Base-by-base conservation (phyloP, 2,888 invertebrate genomes). In the Ctena decussata region DNA sequence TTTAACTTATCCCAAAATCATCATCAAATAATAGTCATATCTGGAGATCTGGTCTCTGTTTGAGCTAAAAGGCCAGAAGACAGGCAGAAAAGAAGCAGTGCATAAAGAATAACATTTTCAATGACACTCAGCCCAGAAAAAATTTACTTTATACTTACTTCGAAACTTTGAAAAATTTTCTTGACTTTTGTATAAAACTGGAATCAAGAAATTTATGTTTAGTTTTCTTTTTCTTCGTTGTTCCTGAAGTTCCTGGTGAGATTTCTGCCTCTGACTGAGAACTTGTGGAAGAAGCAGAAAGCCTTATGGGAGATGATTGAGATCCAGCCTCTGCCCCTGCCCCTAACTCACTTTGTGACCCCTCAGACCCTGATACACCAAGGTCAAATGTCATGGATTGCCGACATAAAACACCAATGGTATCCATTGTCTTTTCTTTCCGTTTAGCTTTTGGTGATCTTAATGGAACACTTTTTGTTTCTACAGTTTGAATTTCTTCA, bases 91-190 rank as follows among this genome's bases (percentile, higher is more conserved):
- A n/a, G n/a, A n/a, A n/a, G n/a, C n/a, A n/a, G n/a, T n/a, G n/a
- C n/a, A n/a, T n/a, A n/a, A n/a, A n/a, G n/a, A n/a, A n/a, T n/a
- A n/a, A n/a, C n/a, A n/a, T n/a, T n/a, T n/a, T n/a, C n/a, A n/a
- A 53, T 18, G 8, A 53, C 21, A 53, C n/a, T 15, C 21, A 53
- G 8, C 15, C 21, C 21, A 53, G 53, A 15, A 53, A 53, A 11
- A 53, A 53, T n/a, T 5, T 15, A 53, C 8, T n/a, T 46, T 30
- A 82, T 80, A 94, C 95, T 94, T 89, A 95, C 95, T 95, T 95
- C 91, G 95, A 95, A 91, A 94, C 94, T 93, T 94, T 94, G 90
- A 95, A 95, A 86, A 95, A 94, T 85, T 92, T 93, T 88, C 91
- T 94, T 24, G 94, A 94, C 84, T 93, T 95, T 80, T 94, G 94